Evolutionary conservation across 2,888 invertebrate species (phyloP).

Genomic region (Chymomyza procnemis): DNA sequence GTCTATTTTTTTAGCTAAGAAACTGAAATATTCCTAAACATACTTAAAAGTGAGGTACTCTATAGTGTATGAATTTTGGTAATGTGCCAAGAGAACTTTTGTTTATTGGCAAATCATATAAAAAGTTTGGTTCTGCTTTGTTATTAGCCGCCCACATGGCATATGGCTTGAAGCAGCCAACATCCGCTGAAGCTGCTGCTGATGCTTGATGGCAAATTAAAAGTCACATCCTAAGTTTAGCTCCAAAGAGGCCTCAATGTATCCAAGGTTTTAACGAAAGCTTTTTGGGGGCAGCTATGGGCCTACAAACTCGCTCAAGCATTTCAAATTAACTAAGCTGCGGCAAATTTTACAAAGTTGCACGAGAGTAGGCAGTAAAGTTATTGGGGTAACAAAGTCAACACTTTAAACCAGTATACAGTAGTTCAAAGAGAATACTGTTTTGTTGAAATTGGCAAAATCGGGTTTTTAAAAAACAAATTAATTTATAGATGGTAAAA

Average conservation of each 20-base stretch:
- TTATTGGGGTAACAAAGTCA: too few relatives aligned
- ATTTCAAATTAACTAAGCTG: conserved; percentile 55
- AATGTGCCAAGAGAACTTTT: background rate
- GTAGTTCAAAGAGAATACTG: too few relatives aligned
- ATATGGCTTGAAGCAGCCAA: conserved; percentile 9
- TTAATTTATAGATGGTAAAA: too few relatives aligned
- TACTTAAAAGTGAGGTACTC: too few relatives aligned
- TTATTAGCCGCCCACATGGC: background rate
- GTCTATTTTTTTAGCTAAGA: too few relatives aligned
- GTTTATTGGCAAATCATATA: background rate
- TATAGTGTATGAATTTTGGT: background rate
- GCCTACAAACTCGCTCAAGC: conserved; percentile 66
- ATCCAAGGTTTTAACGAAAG: conserved; percentile 27
- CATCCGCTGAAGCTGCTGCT: conserved; percentile 21
- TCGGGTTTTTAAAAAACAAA: too few relatives aligned
- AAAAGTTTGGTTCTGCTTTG: conserved; percentile 16
- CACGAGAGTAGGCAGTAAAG: background rate
- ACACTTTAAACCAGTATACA: too few relatives aligned
- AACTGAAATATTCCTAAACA: too few relatives aligned
- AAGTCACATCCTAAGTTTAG: conserved; percentile 51
- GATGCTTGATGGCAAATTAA: background rate
- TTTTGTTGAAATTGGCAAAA: too few relatives aligned
- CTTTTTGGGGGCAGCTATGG: conserved; percentile 4
- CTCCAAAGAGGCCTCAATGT: conserved; percentile 22
- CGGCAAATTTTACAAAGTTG: background rate